A percentile compares a stretch with the other conserved stretches of the same genome.
phyloP scores from a whole-genome alignment of 1,140 invertebrate genomes.

The Papilio xuthus region DNA sequence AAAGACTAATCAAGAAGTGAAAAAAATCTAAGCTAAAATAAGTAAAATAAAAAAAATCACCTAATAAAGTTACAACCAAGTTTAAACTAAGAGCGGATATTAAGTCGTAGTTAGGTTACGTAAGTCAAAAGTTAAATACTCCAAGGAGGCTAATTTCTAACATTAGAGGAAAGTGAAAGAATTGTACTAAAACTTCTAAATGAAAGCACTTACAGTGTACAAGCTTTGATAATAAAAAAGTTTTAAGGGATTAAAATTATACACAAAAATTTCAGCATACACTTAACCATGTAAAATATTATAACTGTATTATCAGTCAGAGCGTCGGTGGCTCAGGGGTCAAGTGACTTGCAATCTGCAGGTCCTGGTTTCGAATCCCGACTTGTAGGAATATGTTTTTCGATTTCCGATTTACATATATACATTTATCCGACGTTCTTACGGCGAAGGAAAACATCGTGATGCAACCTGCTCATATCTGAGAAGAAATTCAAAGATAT shows the following conservation, averaged over 20 bases:
- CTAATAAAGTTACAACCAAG: background rate
- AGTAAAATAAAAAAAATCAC: background rate
- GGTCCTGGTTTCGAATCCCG: too few relatives aligned
- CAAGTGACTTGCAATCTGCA: too few relatives aligned
- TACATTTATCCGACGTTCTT: too few relatives aligned
- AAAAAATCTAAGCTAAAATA: background rate
- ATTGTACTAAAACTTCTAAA: constrained; percentile 26
- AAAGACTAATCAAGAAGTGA: background rate
- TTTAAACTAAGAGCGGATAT: background rate
- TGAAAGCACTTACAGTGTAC: background rate
- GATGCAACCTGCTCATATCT: too few relatives aligned
- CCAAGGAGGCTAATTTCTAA: constrained; percentile 4
- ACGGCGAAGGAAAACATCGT: too few relatives aligned
- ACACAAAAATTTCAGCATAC: background rate
- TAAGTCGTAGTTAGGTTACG: background rate
- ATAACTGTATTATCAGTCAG: background rate
- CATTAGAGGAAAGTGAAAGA: background rate
- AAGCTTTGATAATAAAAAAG: constrained; percentile 24
- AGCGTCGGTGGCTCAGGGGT: too few relatives aligned
- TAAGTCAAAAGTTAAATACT: constrained; percentile 9
- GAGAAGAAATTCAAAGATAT: too few relatives aligned
- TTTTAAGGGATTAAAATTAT: constrained; percentile 13
- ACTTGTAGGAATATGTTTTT: too few relatives aligned
- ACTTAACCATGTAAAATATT: background rate
- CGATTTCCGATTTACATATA: too few relatives aligned